Conservation (phyloP, 2,888 invertebrate genomes). For the Eupithecia vulgata region DNA sequence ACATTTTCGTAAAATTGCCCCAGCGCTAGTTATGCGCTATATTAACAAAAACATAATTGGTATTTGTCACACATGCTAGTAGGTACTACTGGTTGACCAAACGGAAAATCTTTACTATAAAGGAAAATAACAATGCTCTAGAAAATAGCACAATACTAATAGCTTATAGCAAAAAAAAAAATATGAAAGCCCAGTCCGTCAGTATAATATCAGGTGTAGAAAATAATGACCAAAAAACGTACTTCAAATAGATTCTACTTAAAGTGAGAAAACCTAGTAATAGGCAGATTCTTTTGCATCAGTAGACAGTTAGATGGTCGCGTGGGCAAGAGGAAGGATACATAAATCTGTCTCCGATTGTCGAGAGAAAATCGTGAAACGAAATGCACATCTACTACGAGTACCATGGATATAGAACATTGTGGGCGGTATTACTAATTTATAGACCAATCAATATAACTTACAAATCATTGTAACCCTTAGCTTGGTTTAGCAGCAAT, state of each 20-base stretch:
- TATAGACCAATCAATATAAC: not conserved
- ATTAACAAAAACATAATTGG: too few relatives aligned
- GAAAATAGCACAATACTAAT: not conserved
- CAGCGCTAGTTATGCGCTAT: too few relatives aligned
- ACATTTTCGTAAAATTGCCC: too few relatives aligned
- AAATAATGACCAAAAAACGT: not conserved
- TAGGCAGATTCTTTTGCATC: not conserved
- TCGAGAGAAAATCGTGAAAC: conserved; percentile 69
- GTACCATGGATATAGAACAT: not conserved
- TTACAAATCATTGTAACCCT: not conserved
- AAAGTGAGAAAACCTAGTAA: not conserved
- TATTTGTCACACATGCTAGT: too few relatives aligned
- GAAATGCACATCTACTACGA: conserved; percentile 41
- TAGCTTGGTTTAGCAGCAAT: not conserved
- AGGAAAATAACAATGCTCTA: not conserved
- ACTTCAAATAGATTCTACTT: not conserved
- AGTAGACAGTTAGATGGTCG: conserved; percentile 44
- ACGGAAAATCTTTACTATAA: not conserved
- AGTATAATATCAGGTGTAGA: not conserved
- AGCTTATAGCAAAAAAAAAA: not conserved
- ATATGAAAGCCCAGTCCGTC: not conserved
- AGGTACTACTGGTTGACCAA: not conserved
- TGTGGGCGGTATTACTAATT: not conserved
- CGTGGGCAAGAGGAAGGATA: conserved; percentile 66
- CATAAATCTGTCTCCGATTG: conserved; percentile 73